A percentile compares a stretch with the other conserved stretches of the same genome.
Conservation (phyloP, 2,797 vertebrate species). For the Pristis pectinata region DNA sequence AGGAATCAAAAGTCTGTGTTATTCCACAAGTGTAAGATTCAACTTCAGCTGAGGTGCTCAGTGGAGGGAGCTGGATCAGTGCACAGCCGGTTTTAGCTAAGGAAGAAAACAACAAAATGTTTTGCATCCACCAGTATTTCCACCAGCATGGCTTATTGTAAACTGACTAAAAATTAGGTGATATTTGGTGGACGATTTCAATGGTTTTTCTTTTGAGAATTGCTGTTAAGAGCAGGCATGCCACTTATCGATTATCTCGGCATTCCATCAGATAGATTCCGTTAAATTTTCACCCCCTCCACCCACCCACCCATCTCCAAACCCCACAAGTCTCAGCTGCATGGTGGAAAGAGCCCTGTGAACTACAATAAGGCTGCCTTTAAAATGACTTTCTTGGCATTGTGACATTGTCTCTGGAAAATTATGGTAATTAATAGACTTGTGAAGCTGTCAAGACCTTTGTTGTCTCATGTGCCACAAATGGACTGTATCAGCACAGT, state of each 20-base stretch:
- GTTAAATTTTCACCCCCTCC: background rate
- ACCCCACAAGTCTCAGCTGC: background rate
- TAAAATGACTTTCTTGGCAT: background rate
- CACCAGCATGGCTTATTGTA: background rate
- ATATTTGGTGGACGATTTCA: background rate
- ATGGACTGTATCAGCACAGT: background rate
- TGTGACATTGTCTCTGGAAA: background rate
- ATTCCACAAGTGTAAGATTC: background rate
- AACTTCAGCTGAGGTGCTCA: background rate
- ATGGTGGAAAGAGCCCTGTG: background rate
- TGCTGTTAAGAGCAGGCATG: background rate
- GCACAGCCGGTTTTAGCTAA: background rate
- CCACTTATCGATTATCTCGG: background rate
- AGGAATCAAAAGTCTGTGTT: background rate
- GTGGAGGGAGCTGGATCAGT: background rate
- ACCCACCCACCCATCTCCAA: no score
- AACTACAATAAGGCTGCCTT: background rate
- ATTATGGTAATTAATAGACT: slow-evolving; percentile 2
- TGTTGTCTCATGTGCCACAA: background rate
- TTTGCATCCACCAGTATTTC: background rate
- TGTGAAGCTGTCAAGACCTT: background rate
- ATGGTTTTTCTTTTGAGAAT: background rate
- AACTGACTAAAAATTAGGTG: background rate
- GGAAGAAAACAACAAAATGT: background rate
- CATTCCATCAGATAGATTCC: background rate